Percentiles rank a stretch among this genome's conserved stretches.
Conservation (phyloP, 2,888 invertebrate species). For the Drosophila koepferae region DNA sequence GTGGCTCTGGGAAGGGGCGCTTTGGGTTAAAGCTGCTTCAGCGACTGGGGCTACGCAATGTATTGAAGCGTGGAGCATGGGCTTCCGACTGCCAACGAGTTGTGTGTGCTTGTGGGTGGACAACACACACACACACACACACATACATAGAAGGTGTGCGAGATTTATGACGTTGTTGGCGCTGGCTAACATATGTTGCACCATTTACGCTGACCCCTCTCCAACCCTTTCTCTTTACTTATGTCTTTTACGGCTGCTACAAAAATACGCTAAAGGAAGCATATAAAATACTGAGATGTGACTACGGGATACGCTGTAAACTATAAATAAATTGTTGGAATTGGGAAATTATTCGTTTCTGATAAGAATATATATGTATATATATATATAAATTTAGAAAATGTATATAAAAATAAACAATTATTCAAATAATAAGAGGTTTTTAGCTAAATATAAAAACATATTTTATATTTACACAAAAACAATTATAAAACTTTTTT, state of each 20-base stretch:
- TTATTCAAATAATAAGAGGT: no score
- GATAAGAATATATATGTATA: background rate
- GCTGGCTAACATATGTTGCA: constrained; percentile 66
- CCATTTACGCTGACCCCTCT: constrained; percentile 22
- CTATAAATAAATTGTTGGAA: background rate
- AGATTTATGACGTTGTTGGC: constrained; percentile 73
- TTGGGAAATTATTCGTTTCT: background rate
- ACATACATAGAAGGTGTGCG: constrained; percentile 51
- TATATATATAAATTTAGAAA: background rate
- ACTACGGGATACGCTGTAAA: constrained; percentile 12
- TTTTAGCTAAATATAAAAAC: no score
- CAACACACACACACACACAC: constrained; percentile 18
- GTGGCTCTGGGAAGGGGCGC: background rate
- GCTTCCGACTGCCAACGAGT: constrained; percentile 53
- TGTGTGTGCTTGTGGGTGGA: constrained; percentile 40
- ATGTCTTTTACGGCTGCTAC: constrained; percentile 8
- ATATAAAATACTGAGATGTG: no score
- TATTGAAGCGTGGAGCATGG: background rate
- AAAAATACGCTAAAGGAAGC: background rate
- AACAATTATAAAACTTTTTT: no score
- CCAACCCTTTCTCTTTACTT: background rate
- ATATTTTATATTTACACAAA: no score
- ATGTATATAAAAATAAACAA: background rate
- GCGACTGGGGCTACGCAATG: constrained; percentile 2
- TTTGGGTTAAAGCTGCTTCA: background rate